These are phyloP conservation scores for Pantherophis guttatus DNA, from an alignment of 2,113 vertebrate genomes.

Conservation along the genomic window DNA sequence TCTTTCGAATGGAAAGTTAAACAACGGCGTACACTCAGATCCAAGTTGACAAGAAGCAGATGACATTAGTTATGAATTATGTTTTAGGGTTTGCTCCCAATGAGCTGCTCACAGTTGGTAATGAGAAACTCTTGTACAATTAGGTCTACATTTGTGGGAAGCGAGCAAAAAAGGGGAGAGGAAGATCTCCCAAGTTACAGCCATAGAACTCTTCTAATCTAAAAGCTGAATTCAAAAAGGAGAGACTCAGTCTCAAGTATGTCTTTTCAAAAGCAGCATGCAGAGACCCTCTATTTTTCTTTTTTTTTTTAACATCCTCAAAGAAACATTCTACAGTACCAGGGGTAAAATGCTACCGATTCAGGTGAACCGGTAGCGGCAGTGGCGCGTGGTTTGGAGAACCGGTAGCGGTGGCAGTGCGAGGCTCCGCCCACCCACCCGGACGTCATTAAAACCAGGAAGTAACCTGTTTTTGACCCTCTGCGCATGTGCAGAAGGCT, in stretches of 20 bases:
- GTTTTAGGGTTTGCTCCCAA: background rate
- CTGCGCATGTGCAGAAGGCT: too few relatives aligned
- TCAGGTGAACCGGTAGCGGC: too few relatives aligned
- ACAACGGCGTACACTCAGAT: background rate
- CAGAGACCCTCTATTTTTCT: background rate
- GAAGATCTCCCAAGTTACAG: background rate
- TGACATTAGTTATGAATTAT: background rate
- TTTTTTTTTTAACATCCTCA: background rate
- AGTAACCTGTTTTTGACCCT: too few relatives aligned
- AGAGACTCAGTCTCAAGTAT: background rate
- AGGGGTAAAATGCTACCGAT: too few relatives aligned
- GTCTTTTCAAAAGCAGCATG: background rate
- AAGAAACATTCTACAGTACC: background rate
- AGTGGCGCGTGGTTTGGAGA: too few relatives aligned
- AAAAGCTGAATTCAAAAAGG: background rate
- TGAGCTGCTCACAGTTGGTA: background rate
- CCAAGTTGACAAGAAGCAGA: background rate
- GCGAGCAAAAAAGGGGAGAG: background rate
- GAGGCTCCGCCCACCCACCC: too few relatives aligned
- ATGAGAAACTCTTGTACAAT: conserved; percentile 3
- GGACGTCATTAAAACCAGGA: too few relatives aligned
- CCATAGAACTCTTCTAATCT: background rate
- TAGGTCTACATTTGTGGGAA: background rate
- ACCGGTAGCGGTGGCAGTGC: too few relatives aligned
- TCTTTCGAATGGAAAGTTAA: background rate